Evolutionary conservation across 2,888 invertebrate species (phyloP).

Genomic region (Mongoloraphidia duomilia): DNA sequence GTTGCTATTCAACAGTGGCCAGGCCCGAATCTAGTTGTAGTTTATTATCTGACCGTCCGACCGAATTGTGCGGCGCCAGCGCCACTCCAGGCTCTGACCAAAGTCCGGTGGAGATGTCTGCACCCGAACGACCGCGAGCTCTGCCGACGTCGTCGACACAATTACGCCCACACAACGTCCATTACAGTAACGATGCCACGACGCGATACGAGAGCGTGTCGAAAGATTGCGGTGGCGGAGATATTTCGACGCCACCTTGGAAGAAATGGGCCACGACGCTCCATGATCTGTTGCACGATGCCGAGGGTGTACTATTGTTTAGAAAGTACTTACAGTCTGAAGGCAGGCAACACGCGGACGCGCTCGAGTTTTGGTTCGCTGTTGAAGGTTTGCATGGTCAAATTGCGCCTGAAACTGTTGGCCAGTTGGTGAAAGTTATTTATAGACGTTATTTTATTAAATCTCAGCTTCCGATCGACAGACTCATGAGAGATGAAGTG

Average conservation of each 20-base stretch:
- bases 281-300: conserved; percentile 72
- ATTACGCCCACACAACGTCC: neutral
- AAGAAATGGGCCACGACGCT: conserved; percentile 82
- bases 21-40: conserved; percentile 1
- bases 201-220: conserved; percentile 8
- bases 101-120: neutral
- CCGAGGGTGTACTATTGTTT: conserved; percentile 80
- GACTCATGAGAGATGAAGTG: conserved; percentile 65
- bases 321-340: conserved; percentile 68
- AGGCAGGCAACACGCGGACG: conserved; percentile 61
- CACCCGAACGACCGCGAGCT: neutral
- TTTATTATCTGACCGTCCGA: conserved; percentile 2
- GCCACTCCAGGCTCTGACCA: conserved; percentile 4
- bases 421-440: conserved; percentile 68
- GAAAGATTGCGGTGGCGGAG: conserved; percentile 22
- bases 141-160: neutral
- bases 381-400: conserved; percentile 77
- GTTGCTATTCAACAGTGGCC: neutral
- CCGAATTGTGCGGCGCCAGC: conserved; percentile 4
- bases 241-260: conserved; percentile 47
- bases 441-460: conserved; percentile 65
- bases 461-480: conserved; percentile 67
- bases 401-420: conserved; percentile 52
- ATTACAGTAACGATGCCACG: conserved; percentile 30
- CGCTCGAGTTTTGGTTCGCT: conserved; percentile 87